These are phyloP conservation scores for Siderastrea radians DNA, from an alignment of 92 coral and sea anemone species.

Conservation along the genomic window DNA sequence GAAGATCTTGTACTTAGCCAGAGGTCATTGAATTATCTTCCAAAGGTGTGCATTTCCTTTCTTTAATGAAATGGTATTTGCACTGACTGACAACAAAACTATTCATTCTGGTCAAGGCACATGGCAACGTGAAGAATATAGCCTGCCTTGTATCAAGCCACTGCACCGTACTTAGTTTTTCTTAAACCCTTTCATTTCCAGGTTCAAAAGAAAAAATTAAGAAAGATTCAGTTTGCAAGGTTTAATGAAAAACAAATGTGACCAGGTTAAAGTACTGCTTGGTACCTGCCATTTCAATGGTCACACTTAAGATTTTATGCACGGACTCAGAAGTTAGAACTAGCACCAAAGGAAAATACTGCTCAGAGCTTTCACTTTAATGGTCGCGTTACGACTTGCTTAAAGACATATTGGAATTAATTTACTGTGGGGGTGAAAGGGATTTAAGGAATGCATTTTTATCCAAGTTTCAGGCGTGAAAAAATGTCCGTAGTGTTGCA, in stretches of 20 bases:
- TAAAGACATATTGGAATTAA: background rate
- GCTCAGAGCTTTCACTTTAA: background rate
- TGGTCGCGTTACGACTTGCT: background rate
- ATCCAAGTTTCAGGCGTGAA: constrained; percentile 11
- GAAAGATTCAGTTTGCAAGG: background rate
- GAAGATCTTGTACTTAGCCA: constrained; percentile 6
- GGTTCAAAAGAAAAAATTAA: background rate
- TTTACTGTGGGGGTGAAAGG: constrained; percentile 11
- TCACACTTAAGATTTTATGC: too few relatives aligned
- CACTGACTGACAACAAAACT: constrained; percentile 7
- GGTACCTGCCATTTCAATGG: background rate
- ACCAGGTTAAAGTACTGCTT: background rate
- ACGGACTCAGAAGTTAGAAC: too few relatives aligned
- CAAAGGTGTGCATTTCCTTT: constrained; percentile 13
- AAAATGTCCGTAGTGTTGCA: constrained; percentile 19
- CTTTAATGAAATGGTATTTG: constrained; percentile 4
- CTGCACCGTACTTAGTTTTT: background rate
- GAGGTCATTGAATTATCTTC: background rate
- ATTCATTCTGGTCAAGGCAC: background rate
- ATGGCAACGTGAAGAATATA: background rate
- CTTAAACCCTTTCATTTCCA: background rate
- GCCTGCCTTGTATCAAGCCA: background rate
- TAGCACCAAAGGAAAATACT: too few relatives aligned
- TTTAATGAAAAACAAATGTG: background rate
- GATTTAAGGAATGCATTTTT: constrained; percentile 22